Base-by-base conservation (phyloP, 2,888 invertebrate genomes). In the Luffia ferchaultella region DNA sequence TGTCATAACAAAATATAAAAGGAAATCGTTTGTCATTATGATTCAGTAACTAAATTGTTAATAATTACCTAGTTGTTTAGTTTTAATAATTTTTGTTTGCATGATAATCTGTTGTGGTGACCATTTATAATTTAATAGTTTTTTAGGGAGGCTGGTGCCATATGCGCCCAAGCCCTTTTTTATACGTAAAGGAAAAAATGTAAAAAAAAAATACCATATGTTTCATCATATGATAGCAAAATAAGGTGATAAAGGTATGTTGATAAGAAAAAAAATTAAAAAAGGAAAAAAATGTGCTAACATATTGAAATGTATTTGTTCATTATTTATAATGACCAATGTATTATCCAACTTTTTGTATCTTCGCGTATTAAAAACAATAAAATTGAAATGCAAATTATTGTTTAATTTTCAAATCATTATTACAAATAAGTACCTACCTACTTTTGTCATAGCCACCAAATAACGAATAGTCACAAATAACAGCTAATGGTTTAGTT, bases 231-330 rank as follows among this genome's bases (percentile, higher is more conserved):
- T 76, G 68, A 65, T 76, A 76, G 73, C 66, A 64, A 66, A 62
- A 56, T 74, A 79, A 77, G 79, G 72, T 76, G 75, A 76, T 68
- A 17, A 49, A 20, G 68, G 68, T 73, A 76, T 68, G 70, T 78
- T 76, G 78, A 64, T 75, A 73, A 43, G 60, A 71, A 76, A 73
- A 77, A 67, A 58, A 59, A 60, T 59, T 63, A 30, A 63, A 67
- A 63, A 61, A 55, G 48, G 60, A 59, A 62, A 74, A 80, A 76
- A 78, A 72, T 78, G 79, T 82, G 82, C 83, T 83, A 80, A 82
- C 78, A 76, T 72, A 70, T 64, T 68, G 74, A 75, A 76, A 76
- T 70, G 79, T 73, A 76, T 75, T 65, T 70, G 65, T 73, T 70
- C 73, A 71, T 65, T 70, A 64, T 64, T 66, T 64, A 30, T 30